Evolutionary conservation across 2,797 vertebrate species (phyloP).

Genomic region (Microcaecilia unicolor): DNA sequence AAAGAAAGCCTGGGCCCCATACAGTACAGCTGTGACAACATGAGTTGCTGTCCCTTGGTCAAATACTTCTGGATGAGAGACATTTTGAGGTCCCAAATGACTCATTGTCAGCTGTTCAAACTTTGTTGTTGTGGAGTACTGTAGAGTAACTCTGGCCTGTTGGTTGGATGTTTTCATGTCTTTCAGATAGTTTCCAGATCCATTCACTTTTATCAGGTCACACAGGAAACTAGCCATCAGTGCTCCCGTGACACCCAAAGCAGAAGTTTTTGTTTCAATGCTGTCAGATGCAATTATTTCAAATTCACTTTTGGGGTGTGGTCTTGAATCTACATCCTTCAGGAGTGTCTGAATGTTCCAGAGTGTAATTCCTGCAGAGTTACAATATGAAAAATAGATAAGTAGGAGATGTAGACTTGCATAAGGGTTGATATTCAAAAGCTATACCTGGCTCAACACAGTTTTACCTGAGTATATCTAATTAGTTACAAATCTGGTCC

Average conservation of each 20-base stretch:
- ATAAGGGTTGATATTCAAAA: too few species aligned
- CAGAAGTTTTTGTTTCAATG: neutral
- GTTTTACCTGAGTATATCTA: too few species aligned
- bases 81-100: neutral
- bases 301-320: neutral
- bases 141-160: neutral
- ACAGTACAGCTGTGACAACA: slow-evolving; percentile 4
- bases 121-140: neutral
- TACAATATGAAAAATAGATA: neutral
- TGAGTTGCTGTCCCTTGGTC: slow-evolving; percentile 1
- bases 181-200: neutral
- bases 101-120: neutral
- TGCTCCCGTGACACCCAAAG: neutral
- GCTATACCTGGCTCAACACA: too few species aligned
- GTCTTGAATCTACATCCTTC: neutral
- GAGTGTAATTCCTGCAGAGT: neutral
- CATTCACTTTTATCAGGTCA: neutral
- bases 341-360: neutral
- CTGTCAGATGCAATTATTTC: neutral
- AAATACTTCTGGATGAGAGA: neutral
- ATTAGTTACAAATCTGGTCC: too few species aligned
- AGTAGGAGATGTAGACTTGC: neutral
- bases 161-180: neutral
- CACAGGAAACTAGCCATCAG: neutral
- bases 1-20: neutral